Evolutionary conservation across 2,113 vertebrate genomes (phyloP).

Genomic region (Microtus oregoni): DNA sequence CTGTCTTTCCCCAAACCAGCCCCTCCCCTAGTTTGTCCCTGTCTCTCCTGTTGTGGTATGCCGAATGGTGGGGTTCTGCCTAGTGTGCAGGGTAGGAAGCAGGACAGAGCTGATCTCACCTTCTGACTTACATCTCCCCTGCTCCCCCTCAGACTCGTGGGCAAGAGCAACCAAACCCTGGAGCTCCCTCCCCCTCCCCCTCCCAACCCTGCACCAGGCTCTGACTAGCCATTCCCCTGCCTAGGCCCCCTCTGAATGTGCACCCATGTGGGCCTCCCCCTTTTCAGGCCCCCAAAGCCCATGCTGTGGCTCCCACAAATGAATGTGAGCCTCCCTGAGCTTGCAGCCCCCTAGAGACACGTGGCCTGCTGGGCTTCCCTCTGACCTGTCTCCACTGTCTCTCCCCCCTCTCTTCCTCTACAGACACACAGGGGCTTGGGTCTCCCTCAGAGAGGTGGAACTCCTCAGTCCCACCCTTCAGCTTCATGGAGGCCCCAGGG

Average conservation of each 20-base stretch:
- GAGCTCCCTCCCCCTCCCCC: neutral
- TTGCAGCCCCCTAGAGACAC: neutral
- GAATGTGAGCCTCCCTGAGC: neutral
- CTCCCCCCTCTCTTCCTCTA: neutral
- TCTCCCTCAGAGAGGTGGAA: neutral
- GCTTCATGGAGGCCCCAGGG: neutral
- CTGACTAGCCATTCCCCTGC: neutral
- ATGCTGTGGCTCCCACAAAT: neutral
- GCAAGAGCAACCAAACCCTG: neutral
- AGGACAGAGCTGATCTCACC: neutral
- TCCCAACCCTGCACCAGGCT: neutral
- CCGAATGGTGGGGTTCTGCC: neutral
- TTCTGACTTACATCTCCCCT: neutral
- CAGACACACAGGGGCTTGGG: neutral
- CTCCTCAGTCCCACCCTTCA: neutral
- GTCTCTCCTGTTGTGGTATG: neutral
- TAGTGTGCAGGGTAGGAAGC: neutral
- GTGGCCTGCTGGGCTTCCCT: neutral
- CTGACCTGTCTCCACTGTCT: too few relatives aligned
- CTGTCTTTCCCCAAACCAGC: neutral
- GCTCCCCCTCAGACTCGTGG: neutral
- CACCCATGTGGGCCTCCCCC: conserved; percentile 28
- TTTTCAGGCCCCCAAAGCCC: neutral
- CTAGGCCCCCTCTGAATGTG: neutral
- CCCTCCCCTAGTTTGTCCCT: neutral